Base-by-base conservation (phyloP, 2,797 vertebrate genomes). In the Thalassophryne amazonica region DNA sequence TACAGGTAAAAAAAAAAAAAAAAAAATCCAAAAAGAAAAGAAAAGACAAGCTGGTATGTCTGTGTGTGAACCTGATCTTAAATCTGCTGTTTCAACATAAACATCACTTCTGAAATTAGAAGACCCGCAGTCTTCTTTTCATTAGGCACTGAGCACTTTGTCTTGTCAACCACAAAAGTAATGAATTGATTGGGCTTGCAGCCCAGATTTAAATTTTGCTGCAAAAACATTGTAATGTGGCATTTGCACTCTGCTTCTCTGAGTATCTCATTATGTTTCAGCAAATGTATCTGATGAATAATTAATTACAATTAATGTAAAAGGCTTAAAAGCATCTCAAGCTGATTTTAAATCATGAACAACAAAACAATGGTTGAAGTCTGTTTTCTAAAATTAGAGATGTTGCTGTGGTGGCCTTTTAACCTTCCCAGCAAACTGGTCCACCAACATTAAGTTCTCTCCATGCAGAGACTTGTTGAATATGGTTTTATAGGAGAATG, bases 1-100 rank as follows among this genome's bases (percentile, higher is more conserved):
- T 99, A 83, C 97, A 99, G 95, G 97, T 99, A 88, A 67, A 75
- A 20, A 6, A 31, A 23, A n/a, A n/a, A n/a, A n/a, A n/a, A n/a
- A n/a, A n/a, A n/a, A n/a, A n/a, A n/a, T n/a, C n/a, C n/a, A n/a
- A n/a, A n/a, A n/a, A n/a, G n/a, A n/a, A n/a, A n/a, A n/a, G n/a
- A n/a, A n/a, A n/a, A n/a, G n/a, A n/a, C n/a, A n/a, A n/a, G n/a
- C n/a, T n/a, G n/a, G n/a, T 38, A 15, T 36, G 34, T 63, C 25
- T 61, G 8, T 48, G 24, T 25, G 4, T 31, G 18, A 25, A 29
- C 6, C 25, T 64, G 50, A 34, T 62, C 9, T 41, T 12, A 21
- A 28, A 65, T 59, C 50, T 47, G 36, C 29, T 21, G 20, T 16
- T 51, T 65, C 33, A 52, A 51, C 39, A 56, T 65, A 33, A 52